Percentiles rank a stretch among this genome's conserved stretches.
Evolutionary conservation across 2,888 invertebrate species (phyloP).

Genomic region (Drosophila parthenogenetica): DNA sequence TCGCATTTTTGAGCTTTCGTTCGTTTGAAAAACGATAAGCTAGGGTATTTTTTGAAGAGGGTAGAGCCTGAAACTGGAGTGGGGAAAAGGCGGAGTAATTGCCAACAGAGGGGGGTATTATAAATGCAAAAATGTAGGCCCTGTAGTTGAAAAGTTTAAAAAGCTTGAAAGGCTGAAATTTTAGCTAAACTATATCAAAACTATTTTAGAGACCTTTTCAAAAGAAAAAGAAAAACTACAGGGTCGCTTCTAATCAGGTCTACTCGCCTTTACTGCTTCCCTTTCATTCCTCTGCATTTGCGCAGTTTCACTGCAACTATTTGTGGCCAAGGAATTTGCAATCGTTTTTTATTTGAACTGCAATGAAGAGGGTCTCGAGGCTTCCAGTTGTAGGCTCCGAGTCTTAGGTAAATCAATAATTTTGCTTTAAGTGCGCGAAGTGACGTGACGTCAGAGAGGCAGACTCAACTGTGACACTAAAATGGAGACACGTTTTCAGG

Average conservation of each 20-base stretch:
- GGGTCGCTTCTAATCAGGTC: neutral
- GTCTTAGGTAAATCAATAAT: neutral
- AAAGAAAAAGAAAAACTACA: too few species aligned
- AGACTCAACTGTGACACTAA: too few species aligned
- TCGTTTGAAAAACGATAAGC: neutral
- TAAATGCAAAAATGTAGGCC: neutral
- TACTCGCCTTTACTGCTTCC: neutral
- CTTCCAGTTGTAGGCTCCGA: too few species aligned
- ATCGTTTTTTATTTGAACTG: neutral
- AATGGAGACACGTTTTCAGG: too few species aligned
- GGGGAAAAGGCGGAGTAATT: neutral
- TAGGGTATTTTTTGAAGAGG: neutral
- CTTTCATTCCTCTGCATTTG: neutral
- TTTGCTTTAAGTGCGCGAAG: neutral
- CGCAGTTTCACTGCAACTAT: neutral
- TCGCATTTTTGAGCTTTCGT: neutral
- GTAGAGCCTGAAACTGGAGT: neutral
- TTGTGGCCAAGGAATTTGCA: neutral
- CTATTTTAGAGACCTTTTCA: too few species aligned
- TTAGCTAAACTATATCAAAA: too few species aligned
- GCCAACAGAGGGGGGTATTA: neutral
- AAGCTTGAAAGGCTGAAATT: neutral
- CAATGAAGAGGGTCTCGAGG: neutral
- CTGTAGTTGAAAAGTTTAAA: neutral
- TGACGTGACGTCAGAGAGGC: too few species aligned